Base-by-base conservation (phyloP, 2,888 invertebrate species). In the Aricia artaxerxes region DNA sequence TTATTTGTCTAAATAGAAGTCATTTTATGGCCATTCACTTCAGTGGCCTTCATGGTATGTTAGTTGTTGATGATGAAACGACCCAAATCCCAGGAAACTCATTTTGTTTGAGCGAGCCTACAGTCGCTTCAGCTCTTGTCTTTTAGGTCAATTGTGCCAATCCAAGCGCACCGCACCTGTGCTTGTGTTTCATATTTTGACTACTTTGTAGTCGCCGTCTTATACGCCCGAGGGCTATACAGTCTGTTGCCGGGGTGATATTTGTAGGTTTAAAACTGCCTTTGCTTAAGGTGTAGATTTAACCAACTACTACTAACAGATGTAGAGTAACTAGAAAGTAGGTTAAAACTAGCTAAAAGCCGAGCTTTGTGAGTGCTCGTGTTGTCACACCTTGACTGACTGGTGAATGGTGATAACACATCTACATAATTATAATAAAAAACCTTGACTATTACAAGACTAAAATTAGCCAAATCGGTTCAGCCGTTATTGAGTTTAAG, bases 121-220 rank as follows among this genome's bases (percentile, higher is more conserved):
- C 64, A 64, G 69, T 35, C 69, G 69, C 35, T 35, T 35, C 64
- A 31, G 64, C 64, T 69, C 69, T 69, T 69, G 69, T 69, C 69
- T 69, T 69, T 69, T 69, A 69, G 69, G 69, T 38, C 69, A 69
- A 69, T 69, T 69, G 69, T 69, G 69, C 69, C 69, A 69, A 69
- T 69, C 69, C 69, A 69, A 38, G 69, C 69, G 13, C 69, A 31
- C 64, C 64, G 69, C 69, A 69, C 69, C 69, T 69, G 35, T 35
- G 69, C 69, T 69, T 38, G 35, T 69, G 69, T 69, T 69, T 69
- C 69, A 38, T 69, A 38, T 69, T 69, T 38, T 69, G 35, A 38
- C 69, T 35, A 35, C 69, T 38, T 69, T 38, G 69, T 69, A 69
- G 69, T 5, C 31, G 35, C 69, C 35, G 69, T 38, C 69, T 69